Evolutionary conservation across 2,113 vertebrate genomes (phyloP).

Genomic region (Glaucidium brasilianum): DNA sequence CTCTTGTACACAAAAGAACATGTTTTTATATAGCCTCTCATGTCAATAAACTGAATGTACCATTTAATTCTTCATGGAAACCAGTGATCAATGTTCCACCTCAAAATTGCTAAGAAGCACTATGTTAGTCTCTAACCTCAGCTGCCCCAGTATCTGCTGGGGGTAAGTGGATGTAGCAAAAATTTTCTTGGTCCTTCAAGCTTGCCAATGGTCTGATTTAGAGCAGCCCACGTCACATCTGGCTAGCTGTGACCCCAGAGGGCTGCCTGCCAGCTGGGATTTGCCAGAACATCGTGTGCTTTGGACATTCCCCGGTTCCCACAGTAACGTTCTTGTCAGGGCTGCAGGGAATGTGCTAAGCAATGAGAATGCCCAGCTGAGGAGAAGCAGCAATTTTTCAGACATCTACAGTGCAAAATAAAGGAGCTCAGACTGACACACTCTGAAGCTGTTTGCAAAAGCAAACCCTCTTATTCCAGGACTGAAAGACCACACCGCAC

Average conservation of each 20-base stretch:
- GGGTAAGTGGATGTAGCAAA: constrained; percentile 58
- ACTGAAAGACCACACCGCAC: background rate
- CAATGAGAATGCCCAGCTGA: constrained; percentile 56
- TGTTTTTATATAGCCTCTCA: background rate
- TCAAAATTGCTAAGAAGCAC: background rate
- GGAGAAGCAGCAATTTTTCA: background rate
- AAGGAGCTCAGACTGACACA: background rate
- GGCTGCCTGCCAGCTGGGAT: constrained; percentile 56
- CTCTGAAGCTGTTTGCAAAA: background rate
- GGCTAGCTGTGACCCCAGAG: constrained; percentile 39
- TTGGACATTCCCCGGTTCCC: constrained; percentile 54
- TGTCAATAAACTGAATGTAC: background rate
- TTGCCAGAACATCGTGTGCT: constrained; percentile 63
- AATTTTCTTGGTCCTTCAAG: background rate
- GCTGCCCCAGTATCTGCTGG: constrained; percentile 37
- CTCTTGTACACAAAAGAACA: background rate
- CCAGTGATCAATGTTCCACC: background rate
- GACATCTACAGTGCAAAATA: background rate
- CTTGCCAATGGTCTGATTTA: constrained; percentile 25
- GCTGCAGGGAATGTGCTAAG: constrained; percentile 47
- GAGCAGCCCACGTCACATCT: constrained; percentile 17
- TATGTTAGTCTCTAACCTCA: constrained; percentile 39
- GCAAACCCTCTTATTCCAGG: background rate
- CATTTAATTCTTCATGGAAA: background rate
- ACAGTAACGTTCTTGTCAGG: constrained; percentile 6